A percentile compares a stretch with the other conserved stretches of the same genome.
These are phyloP conservation scores for Onychostruthus taczanowskii DNA, from an alignment of 2,113 vertebrate species.

Conservation along the genomic window DNA sequence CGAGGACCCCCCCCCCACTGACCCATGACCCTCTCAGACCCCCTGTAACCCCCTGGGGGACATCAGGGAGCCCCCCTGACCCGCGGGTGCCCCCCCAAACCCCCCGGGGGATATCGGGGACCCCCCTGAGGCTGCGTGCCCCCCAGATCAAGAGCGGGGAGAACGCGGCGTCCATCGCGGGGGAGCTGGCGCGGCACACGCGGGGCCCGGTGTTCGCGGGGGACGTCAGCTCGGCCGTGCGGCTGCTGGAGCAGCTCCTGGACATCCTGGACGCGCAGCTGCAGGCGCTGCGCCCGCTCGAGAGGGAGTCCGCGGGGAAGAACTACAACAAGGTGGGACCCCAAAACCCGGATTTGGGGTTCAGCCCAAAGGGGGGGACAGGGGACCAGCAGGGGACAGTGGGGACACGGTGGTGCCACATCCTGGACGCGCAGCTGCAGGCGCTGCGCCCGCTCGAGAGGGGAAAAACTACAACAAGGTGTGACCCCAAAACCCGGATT, in stretches of 20 bases:
- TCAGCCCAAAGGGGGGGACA: no score
- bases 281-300: constrained; percentile 88
- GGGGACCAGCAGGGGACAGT: no score
- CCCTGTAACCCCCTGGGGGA: no score
- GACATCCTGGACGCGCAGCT: constrained; percentile 94
- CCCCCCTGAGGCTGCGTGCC: neutral
- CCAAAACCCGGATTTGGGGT: no score
- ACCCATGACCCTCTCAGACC: no score
- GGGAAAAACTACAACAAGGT: no score
- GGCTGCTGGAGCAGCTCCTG: constrained; percentile 90
- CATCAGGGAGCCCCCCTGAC: neutral
- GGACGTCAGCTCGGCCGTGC: constrained; percentile 90
- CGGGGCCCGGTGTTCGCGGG: constrained; percentile 90
- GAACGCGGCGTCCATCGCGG: constrained; percentile 92
- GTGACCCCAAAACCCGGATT: no score
- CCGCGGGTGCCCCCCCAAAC: neutral
- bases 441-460: no score
- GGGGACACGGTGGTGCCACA: no score
- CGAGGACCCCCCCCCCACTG: no score
- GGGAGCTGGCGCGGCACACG: constrained; percentile 89
- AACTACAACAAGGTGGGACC: constrained; percentile 89
- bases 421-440: no score
- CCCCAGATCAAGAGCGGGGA: constrained; percentile 93
- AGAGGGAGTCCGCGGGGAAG: constrained; percentile 86
- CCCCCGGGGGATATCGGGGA: no score